A percentile compares a stretch with the other conserved stretches of the same genome.
phyloP scores from a whole-genome alignment of 2,113 vertebrate genomes.

The Malurus cyaneus region DNA sequence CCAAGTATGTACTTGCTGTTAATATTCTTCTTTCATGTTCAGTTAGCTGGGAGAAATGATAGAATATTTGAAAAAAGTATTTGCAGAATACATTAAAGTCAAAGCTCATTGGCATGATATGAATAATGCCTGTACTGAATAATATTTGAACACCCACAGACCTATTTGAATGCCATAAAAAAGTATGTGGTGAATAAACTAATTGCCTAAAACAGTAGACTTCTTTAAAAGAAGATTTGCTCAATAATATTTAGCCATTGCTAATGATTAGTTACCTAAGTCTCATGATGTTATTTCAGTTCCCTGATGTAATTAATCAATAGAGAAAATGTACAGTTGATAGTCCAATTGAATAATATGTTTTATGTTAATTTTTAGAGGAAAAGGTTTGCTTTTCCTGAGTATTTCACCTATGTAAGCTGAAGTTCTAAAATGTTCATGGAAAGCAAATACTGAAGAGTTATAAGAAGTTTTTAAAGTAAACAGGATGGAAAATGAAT shows the following conservation, averaged over 20 bases:
- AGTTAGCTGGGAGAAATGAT: constrained; percentile 41
- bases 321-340: background rate
- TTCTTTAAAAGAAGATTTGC: constrained; percentile 35
- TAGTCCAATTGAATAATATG: background rate
- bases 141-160: constrained; percentile 63
- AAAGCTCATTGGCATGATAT: constrained; percentile 6
- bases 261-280: background rate
- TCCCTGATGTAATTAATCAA: background rate
- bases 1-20: constrained; percentile 34
- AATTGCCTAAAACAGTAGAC: constrained; percentile 47
- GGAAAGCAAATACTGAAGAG: background rate
- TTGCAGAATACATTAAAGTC: constrained; percentile 66
- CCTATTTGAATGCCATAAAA: constrained; percentile 47
- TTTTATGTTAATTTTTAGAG: background rate
- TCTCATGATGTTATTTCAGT: constrained; percentile 14
- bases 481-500: background rate
- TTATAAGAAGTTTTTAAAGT: background rate
- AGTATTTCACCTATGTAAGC: background rate
- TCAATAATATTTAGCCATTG: constrained; percentile 45
- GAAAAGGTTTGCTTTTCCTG: background rate
- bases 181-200: constrained; percentile 52
- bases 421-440: background rate
- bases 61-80: constrained; percentile 57
- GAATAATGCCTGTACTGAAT: constrained; percentile 62
- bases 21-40: constrained; percentile 58